Conservation (phyloP, 2,113 vertebrate species). For the Zootoca vivipara region DNA sequence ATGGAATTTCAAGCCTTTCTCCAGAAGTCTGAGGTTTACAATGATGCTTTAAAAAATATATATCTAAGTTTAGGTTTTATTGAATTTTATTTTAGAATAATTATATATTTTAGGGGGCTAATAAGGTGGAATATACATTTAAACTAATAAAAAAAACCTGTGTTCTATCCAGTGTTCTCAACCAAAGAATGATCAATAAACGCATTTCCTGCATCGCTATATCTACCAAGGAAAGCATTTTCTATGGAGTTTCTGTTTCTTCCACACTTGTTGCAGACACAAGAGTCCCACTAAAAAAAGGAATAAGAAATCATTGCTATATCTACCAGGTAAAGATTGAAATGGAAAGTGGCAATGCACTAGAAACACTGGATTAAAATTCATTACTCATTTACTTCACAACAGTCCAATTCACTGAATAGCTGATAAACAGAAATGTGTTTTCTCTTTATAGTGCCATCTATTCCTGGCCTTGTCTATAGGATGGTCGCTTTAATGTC, state of each 20-base stretch:
- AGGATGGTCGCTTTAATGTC: not conserved
- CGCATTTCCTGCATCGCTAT: not conserved
- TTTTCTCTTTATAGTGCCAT: not conserved
- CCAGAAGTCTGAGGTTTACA: not conserved
- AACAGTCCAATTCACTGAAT: not conserved
- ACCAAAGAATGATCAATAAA: not conserved
- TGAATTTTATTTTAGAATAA: not conserved
- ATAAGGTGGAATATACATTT: not conserved
- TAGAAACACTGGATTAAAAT: not conserved
- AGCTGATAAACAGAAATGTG: not conserved
- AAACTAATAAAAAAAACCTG: not conserved
- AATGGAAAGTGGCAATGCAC: not conserved
- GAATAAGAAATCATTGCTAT: not conserved
- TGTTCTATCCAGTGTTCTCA: not conserved
- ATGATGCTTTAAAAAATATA: not conserved
- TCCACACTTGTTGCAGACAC: not conserved
- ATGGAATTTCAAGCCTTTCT: not conserved
- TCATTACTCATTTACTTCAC: constrained; percentile 1
- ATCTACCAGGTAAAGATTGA: not conserved
- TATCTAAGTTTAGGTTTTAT: not conserved
- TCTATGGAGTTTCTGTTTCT: not conserved
- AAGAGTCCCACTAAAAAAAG: not conserved
- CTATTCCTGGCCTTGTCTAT: not conserved
- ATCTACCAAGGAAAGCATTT: not conserved
- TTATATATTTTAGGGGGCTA: not conserved